Base-by-base conservation (phyloP, 1,140 invertebrate species). In the Heliconius eleuchia region DNA sequence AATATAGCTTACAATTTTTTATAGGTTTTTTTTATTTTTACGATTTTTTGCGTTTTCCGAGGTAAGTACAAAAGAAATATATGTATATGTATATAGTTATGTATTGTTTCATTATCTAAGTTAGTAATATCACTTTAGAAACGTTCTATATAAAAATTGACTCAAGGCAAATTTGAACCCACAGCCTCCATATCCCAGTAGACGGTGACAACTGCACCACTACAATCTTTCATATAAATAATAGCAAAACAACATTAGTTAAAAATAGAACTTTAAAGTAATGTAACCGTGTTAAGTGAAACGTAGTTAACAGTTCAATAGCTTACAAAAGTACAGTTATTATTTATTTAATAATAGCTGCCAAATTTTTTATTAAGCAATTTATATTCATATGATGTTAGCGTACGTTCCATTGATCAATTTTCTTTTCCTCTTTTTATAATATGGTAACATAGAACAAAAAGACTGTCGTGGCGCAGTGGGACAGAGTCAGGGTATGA, bases 241-340 rank as follows among this genome's bases (percentile, higher is more conserved):
- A 46, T 13, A 46, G 3, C 42, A 46, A 46, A 46, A 46, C 2
- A 5, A 55, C n/a, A n/a, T 55, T n/a, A 55, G 7, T 55, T 55
- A n/a, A 55, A 60, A 60, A 23, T 60, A 60, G 11, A 27, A 2
- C 4, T 66, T 66, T 66, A 5, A 30, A 16, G 8, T 52, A 19
- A 13, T 27, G 23, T 66, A 66, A 66, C 60, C 23, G 27, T 27
- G 23, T 66, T 30, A 27, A 66, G 23, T 66, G 23, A 66, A 27
- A 66, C n/a, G 23, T 30, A 66, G 60, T 66, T 66, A 66, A 66
- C 60, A 27, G 60, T 66, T 66, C 9, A 66, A 60, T 60, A 60
- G 23, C 9, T 60, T 60, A 16, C 8, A 66, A 66, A 37, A 66
- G 57, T 30, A 66, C 57, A 16, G 60, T 66, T 66, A 66, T 66